A percentile compares a stretch with the other conserved stretches of the same genome.
Evolutionary conservation across 2,888 invertebrate species (phyloP).

Genomic region (Aspidiotus rigidus): DNA sequence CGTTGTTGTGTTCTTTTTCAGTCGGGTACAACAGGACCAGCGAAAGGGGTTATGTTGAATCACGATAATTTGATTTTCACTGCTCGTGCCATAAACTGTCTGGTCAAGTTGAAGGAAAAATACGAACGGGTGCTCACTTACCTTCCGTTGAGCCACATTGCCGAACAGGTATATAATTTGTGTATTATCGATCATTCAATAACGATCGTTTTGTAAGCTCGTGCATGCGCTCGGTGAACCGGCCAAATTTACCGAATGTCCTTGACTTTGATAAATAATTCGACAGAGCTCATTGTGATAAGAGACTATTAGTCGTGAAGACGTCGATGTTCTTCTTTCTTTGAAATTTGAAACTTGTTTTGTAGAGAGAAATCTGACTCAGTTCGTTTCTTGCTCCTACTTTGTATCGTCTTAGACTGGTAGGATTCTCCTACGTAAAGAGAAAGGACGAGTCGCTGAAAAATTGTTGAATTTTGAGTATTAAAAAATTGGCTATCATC

Average conservation of each 20-base stretch:
- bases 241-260: neutral
- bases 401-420: no score
- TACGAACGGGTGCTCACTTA: constrained; percentile 64
- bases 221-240: neutral
- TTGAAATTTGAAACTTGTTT: no score
- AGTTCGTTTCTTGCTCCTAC: no score
- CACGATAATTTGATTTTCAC: constrained; percentile 80
- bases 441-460: no score
- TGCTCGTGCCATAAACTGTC: constrained; percentile 50
- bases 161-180: constrained; percentile 61
- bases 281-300: no score
- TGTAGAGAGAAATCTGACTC: no score
- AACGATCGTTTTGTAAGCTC: neutral
- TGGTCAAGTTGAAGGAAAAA: constrained; percentile 50
- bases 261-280: neutral
- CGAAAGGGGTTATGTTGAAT: constrained; percentile 86
- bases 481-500: no score
- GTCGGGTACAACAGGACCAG: constrained; percentile 81
- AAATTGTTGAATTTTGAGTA: no score
- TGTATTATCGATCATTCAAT: neutral
- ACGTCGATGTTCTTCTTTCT: no score
- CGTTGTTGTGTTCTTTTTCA: constrained; percentile 43
- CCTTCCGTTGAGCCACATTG: constrained; percentile 81
- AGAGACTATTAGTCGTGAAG: no score
- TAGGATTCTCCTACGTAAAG: no score